Base-by-base conservation (phyloP, 2,797 vertebrate genomes). In the Bucorvus abyssinicus region DNA sequence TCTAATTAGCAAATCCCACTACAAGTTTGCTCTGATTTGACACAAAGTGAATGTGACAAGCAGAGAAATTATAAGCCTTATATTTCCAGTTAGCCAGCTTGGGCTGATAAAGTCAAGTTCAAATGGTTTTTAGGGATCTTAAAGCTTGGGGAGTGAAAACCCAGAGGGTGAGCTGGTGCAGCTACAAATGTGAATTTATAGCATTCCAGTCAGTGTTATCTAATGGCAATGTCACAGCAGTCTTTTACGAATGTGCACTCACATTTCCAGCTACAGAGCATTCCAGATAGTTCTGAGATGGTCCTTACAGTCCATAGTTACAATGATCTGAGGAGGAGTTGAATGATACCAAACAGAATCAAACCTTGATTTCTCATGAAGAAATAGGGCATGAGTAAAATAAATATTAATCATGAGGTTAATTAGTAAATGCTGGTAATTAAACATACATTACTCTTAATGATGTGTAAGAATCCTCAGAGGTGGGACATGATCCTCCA, bases 1-100 rank as follows among this genome's bases (percentile, higher is more conserved):
- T 98, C 97, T 98, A 98, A 98, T 98, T 98, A 99, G 97, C 97
- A 98, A 98, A 98, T 98, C 97, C 97, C 79, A 95, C 96, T 98
- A 97, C 94, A 98, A 98, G 97, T 98, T 98, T 97, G 93, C 91
- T 97, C 92, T 2, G 0, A 60, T 97, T 97, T 98, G 98, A 98
- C 83, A 96, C 91, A 98, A 97, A 98, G 96, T 90, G 95, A 97
- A 97, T 97, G 96, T 98, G 98, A 99, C 98, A 99, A 97, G 96
- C 97, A 97, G 96, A 98, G 98, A 98, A 98, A 98, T 98, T 96
- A 98, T 89, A 98, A 98, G 96, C 97, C 95, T 97, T 96, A 93
- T 92, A 96, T 98, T 98, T 98, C 98, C 98, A 98, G 98, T 97
- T 96, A 97, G 97, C 95, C 93, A 97, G 96, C 96, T 97, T 96